Evolutionary conservation across 2,888 invertebrate genomes (phyloP).

Genomic region (Hypomecis punctinalis): DNA sequence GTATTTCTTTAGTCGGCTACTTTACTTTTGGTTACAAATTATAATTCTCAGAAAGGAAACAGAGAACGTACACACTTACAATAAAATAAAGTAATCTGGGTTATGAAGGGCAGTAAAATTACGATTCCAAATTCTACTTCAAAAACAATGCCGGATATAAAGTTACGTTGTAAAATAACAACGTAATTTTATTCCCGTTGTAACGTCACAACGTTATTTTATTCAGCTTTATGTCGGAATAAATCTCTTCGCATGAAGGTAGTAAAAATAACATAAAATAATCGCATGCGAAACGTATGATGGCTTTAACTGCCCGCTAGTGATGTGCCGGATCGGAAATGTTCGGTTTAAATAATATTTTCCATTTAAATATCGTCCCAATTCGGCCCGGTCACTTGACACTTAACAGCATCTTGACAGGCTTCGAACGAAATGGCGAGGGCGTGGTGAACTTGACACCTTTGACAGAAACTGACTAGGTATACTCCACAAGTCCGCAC

Average conservation of each 20-base stretch:
- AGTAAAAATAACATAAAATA: slow-evolving; percentile 24
- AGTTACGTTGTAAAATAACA: slow-evolving; percentile 23
- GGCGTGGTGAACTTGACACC: too few species aligned
- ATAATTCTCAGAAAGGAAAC: too few species aligned
- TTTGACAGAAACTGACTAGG: too few species aligned
- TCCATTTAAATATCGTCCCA: too few species aligned
- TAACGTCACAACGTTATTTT: slow-evolving; percentile 25
- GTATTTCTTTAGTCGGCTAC: too few species aligned
- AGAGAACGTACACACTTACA: too few species aligned
- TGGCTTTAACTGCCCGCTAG: slow-evolving; percentile 11
- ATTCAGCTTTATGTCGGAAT: slow-evolving; percentile 27
- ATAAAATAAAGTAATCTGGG: slow-evolving; percentile 14
- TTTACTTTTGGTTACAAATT: too few species aligned
- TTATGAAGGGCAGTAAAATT: slow-evolving; percentile 9
- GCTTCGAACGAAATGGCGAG: too few species aligned
- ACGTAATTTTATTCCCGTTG: slow-evolving; percentile 20
- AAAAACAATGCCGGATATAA: slow-evolving; percentile 18
- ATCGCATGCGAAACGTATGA: slow-evolving; percentile 22
- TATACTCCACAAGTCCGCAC: too few species aligned
- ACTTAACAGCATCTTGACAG: too few species aligned
- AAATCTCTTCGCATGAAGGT: slow-evolving; percentile 30
- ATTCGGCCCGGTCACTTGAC: too few species aligned
- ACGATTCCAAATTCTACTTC: slow-evolving; percentile 3
- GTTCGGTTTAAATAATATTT: background rate
- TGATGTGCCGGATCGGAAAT: slow-evolving; percentile 4